Conservation (phyloP, 2,888 invertebrate species). For the Chymomyza caudatula region DNA sequence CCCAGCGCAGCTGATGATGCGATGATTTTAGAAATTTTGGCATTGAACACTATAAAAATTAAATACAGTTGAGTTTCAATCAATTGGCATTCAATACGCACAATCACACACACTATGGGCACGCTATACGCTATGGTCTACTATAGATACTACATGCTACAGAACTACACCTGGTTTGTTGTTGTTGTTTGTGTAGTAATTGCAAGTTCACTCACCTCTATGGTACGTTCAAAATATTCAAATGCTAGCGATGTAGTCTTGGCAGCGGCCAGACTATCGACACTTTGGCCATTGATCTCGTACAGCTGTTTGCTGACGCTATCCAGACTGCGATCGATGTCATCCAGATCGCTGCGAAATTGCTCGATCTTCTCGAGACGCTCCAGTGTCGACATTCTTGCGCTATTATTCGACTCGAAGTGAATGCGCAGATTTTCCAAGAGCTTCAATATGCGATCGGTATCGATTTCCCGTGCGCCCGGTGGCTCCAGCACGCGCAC, state of each 20-base stretch:
- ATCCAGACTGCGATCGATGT: slow-evolving; percentile 85
- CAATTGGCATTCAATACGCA: background rate
- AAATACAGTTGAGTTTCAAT: slow-evolving; percentile 3
- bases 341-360: slow-evolving; percentile 83
- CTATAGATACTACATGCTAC: background rate
- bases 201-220: slow-evolving; percentile 81
- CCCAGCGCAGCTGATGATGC: slow-evolving; percentile 73
- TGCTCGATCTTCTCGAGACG: slow-evolving; percentile 85
- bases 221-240: slow-evolving; percentile 86
- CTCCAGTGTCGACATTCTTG: slow-evolving; percentile 82
- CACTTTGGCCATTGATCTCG: slow-evolving; percentile 83
- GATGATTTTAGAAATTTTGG: slow-evolving; percentile 68
- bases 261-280: slow-evolving; percentile 85
- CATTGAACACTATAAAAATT: slow-evolving; percentile 71
- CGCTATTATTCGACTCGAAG: slow-evolving; percentile 83
- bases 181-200: background rate
- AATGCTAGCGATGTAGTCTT: slow-evolving; percentile 85
- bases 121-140: background rate
- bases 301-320: slow-evolving; percentile 83
- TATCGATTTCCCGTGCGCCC: slow-evolving; percentile 83
- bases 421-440: slow-evolving; percentile 81
- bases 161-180: background rate
- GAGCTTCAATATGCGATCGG: slow-evolving; percentile 82
- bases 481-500: slow-evolving; percentile 86
- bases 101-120: background rate